phyloP scores from a whole-genome alignment of 2,797 vertebrate species.

The Schizothorax lantsangensis region DNA sequence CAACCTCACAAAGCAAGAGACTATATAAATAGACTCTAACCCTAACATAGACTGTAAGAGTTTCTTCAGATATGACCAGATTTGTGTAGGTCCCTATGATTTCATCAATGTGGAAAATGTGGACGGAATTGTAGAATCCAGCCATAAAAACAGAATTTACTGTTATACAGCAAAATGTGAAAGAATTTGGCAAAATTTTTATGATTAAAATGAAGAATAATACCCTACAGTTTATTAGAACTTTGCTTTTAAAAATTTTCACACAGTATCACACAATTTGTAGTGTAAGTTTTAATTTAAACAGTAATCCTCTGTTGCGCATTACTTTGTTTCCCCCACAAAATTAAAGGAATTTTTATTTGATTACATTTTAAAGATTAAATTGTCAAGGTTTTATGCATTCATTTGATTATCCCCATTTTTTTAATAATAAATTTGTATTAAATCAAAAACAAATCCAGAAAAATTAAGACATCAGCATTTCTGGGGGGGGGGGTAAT shows the following conservation, averaged over 20 bases:
- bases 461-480: too few relatives aligned
- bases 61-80: too few relatives aligned
- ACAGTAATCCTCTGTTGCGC: background rate
- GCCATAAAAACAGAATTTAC: too few relatives aligned
- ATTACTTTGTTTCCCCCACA: background rate
- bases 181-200: background rate
- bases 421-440: background rate
- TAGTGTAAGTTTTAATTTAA: background rate
- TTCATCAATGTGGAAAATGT: background rate
- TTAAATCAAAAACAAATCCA: background rate
- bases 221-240: background rate
- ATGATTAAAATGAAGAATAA: background rate
- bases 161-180: too few relatives aligned
- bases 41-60: too few relatives aligned
- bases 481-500: background rate
- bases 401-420: background rate
- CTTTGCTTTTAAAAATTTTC: background rate
- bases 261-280: background rate
- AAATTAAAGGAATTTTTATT: background rate
- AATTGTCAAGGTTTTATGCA: background rate
- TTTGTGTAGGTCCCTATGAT: background rate
- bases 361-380: background rate
- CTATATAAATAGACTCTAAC: background rate
- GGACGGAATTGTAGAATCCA: background rate
- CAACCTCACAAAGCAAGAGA: background rate